Conservation (phyloP, 1,140 invertebrate genomes). For the Ctenoplectra terminalis region DNA sequence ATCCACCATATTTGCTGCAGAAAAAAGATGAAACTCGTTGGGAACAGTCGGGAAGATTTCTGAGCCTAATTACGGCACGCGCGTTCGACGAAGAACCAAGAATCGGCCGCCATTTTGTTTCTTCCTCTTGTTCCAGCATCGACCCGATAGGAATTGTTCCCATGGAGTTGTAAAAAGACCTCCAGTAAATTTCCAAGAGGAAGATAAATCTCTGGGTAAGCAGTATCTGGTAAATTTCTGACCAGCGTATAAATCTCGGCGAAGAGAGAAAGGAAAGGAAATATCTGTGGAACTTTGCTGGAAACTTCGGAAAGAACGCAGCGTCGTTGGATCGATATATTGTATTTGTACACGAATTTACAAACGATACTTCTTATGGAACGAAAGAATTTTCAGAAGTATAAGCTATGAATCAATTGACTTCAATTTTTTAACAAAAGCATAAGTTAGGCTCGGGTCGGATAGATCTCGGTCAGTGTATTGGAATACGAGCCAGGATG, state of each 20-base stretch:
- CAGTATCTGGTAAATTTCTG: slow-evolving; percentile 16
- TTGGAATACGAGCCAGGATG: no score
- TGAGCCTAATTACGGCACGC: neutral
- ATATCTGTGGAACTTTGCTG: neutral
- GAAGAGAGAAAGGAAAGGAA: neutral
- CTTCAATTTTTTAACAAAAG: no score
- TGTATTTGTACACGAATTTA: neutral
- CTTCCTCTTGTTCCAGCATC: neutral
- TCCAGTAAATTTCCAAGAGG: slow-evolving; percentile 10
- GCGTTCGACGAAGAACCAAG: neutral
- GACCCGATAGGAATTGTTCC: neutral
- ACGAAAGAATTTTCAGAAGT: neutral
- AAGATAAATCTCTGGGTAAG: slow-evolving; percentile 21
- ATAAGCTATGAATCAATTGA: no score
- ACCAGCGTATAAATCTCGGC: slow-evolving; percentile 18
- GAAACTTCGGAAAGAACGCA: neutral
- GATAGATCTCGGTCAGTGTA: no score
- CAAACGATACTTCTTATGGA: neutral
- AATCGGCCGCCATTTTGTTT: neutral
- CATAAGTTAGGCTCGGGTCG: no score
- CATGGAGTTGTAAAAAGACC: slow-evolving; percentile 3
- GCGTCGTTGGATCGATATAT: neutral
- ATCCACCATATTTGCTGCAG: no score
- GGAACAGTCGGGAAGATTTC: neutral
- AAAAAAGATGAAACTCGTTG: neutral